Conservation (phyloP, 2,113 vertebrate genomes). For the Oreochromis niloticus region DNA sequence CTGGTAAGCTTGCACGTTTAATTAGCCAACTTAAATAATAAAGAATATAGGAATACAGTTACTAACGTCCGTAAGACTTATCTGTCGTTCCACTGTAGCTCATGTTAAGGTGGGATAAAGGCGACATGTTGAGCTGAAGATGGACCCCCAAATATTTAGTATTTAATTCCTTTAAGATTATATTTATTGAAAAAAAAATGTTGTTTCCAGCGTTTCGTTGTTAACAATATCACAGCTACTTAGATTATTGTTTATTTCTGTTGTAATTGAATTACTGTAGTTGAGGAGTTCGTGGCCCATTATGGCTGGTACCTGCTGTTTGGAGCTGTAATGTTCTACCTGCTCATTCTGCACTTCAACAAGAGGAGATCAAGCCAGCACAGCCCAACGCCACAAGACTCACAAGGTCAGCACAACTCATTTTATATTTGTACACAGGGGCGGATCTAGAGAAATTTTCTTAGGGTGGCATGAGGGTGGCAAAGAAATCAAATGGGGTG, state of each 20-base stretch:
- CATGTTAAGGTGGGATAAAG: neutral
- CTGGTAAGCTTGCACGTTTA: neutral
- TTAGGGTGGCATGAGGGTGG: too few species aligned
- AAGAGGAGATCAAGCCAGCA: neutral
- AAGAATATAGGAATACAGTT: neutral
- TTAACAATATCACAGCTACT: neutral
- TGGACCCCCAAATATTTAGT: neutral
- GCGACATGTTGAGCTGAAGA: neutral
- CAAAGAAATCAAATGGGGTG: too few species aligned
- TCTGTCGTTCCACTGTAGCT: neutral
- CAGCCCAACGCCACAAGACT: neutral
- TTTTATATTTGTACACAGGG: neutral
- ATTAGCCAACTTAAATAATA: neutral
- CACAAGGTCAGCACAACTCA: neutral
- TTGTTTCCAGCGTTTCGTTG: neutral
- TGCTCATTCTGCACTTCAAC: neutral
- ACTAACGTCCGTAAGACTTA: neutral
- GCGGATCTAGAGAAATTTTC: too few species aligned
- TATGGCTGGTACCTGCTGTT: neutral
- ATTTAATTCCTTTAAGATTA: neutral
- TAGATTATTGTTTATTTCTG: neutral
- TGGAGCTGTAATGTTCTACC: neutral
- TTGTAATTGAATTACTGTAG: neutral
- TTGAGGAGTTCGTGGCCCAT: neutral
- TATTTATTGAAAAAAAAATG: neutral